phyloP scores from a whole-genome alignment of 2,888 invertebrate genomes.

The Thysanoteuthis rhombus region DNA sequence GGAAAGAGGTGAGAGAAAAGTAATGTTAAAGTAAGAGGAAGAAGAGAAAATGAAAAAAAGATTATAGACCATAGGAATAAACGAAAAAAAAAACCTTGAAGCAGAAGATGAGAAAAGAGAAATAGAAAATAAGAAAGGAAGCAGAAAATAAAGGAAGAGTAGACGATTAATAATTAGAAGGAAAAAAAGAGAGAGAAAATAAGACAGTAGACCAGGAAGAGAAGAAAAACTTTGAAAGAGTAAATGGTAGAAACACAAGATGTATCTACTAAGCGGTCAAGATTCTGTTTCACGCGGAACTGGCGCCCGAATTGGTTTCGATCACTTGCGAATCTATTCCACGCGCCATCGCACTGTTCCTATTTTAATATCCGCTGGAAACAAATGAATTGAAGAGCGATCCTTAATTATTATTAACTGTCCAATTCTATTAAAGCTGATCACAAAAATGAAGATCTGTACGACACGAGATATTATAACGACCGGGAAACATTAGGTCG shows the following conservation, averaged over 20 bases:
- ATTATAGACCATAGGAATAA: no score
- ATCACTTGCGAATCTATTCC: neutral
- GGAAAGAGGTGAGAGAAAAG: no score
- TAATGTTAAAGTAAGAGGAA: no score
- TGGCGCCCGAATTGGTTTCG: neutral
- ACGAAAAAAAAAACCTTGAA: no score
- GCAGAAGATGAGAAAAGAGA: no score
- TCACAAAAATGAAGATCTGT: neutral
- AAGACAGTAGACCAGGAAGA: no score
- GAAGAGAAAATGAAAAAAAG: no score
- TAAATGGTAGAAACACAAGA: neutral
- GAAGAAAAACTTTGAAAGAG: neutral
- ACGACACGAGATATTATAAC: neutral
- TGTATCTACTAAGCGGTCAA: neutral
- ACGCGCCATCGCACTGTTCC: neutral
- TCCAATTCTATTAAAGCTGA: constrained; percentile 12
- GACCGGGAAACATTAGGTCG: neutral
- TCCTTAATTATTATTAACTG: neutral
- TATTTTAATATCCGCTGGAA: neutral
- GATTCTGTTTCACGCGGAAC: neutral
- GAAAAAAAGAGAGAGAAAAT: no score
- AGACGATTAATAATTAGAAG: no score
- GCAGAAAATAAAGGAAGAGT: no score
- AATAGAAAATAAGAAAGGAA: no score
- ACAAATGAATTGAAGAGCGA: neutral